Base-by-base conservation (phyloP, 2,113 vertebrate species). In the Cygnus buccinator region DNA sequence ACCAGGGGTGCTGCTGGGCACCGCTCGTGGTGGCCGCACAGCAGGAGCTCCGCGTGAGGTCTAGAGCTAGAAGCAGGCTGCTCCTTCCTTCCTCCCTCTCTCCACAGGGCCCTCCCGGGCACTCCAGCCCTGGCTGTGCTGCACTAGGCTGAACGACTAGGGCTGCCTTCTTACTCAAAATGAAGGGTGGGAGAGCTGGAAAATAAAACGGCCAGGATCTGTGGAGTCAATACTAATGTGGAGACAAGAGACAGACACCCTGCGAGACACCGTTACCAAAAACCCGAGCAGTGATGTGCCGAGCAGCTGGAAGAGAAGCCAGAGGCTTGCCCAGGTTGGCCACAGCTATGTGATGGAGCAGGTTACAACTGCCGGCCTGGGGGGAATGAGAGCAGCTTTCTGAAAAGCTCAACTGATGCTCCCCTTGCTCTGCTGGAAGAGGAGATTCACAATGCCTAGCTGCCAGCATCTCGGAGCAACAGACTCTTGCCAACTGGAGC, bases 1-100 rank as follows among this genome's bases (percentile, higher is more conserved):
- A 1, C 35, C 25, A 23, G 39, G 79, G 28, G 10, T 20, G 71
- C 72, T 8, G 19, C 57, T 3, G 62, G 74, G 70, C 83, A 84
- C 12, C 6, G 13, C 72, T 73, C 2, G 3, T 4, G 39, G 33
- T 5, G 41, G 66, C 41, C 1, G 2, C 0, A 0, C 59, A 66
- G 52, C 11, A 1, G 59, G 68, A 67, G 54, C 78, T 77, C 75
- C 22, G 50, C 1, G 3, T 5, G 46, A 63, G 68, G 37, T 35
- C 67, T 13, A 13, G 41, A 55, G 82, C n/a, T 0, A 55, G 89
- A 84, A 71, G 66, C 28, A 74, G 87, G 41, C 75, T 57, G 63
- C 73, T 90, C 77, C 78, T 54, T 13, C 58, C 66, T 73, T 52
- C 15, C 68, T 52, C 23, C 58, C 62, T 73, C 61, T 13, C 65